Base-by-base conservation (phyloP, 2,797 vertebrate genomes). In the Ciconia nigra region DNA sequence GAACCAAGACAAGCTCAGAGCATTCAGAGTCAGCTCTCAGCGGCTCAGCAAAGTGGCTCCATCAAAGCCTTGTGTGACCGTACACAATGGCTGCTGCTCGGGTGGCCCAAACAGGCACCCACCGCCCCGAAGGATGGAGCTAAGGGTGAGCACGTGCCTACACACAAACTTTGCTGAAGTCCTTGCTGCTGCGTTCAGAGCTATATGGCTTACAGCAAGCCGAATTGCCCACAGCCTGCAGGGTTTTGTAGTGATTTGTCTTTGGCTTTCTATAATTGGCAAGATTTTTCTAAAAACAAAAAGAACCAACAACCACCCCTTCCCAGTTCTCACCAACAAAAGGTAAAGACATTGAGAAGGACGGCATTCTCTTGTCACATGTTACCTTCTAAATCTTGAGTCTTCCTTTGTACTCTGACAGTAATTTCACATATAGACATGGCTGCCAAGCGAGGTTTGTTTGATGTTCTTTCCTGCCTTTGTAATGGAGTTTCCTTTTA, bases 381-480 rank as follows among this genome's bases (percentile, higher is more conserved):
- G 44, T 92, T 70, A 95, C 98, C 97, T 98, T 97, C 96, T 94
- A 82, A 97, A 97, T 96, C 94, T 89, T 96, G 76, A 97, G 96
- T 93, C 97, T 97, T 97, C 97, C 98, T 98, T 98, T 98, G 98
- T 98, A 98, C 98, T 98, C 96, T 97, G 97, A 98, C 97, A 97
- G 97, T 96, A 94, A 95, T 96, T 96, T 93, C 96, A 89, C 97
- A 96, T 92, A 66, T 89, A 96, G 92, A 89, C 81, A 97, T 76
- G 95, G 96, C 97, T 97, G 98, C 98, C 98, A 98, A 97, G 97
- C 73, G 20, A 71, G 46, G 94, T 52, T 87, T 84, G 97, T 98
- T 98, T 98, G 98, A 98, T 98, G 98, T 98, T 87, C 97, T 98
- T 98, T 98, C 98, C 98, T 98, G 98, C 98, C 98, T 98, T 98